phyloP scores from a whole-genome alignment of 2,888 invertebrate genomes.

The Lepidocyrtinus sp. region DNA sequence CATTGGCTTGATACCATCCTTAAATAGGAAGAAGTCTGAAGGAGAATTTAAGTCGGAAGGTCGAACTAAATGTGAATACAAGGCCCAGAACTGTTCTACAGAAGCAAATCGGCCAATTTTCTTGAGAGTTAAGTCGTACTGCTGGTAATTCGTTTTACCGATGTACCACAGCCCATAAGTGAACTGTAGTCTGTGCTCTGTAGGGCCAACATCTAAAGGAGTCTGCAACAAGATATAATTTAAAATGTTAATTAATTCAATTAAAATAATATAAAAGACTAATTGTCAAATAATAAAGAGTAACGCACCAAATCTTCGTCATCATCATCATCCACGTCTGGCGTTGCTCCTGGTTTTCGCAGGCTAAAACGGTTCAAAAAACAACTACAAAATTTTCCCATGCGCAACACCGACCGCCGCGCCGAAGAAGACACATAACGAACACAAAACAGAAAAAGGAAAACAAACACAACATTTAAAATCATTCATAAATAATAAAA shows the following conservation, averaged over 20 bases:
- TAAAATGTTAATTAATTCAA: background rate
- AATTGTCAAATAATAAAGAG: conserved; percentile 14
- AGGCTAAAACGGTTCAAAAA: conserved; percentile 69
- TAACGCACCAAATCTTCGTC: conserved; percentile 69
- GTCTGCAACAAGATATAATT: conserved; percentile 72
- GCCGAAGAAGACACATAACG: conserved; percentile 33
- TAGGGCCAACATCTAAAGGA: conserved; percentile 82
- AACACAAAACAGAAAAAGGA: conserved; percentile 52
- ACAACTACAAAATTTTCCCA: conserved; percentile 52
- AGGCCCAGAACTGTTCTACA: conserved; percentile 98
- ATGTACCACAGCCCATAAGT: conserved; percentile 93
- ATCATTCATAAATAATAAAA: conserved; percentile 12
- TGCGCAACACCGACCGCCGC: conserved; percentile 32
- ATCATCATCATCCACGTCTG: conserved; percentile 68
- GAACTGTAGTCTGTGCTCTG: conserved; percentile 94
- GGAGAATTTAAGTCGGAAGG: conserved; percentile 88
- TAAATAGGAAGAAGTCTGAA: conserved; percentile 95
- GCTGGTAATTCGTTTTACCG: conserved; percentile 77
- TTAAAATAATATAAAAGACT: background rate
- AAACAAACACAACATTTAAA: conserved; percentile 32
- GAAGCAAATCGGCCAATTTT: conserved; percentile 89
- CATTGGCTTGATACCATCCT: conserved; percentile 98
- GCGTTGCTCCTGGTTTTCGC: conserved; percentile 61
- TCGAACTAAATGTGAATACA: conserved; percentile 86
- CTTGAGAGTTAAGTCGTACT: conserved; percentile 86